Base-by-base conservation (phyloP, 2,888 invertebrate species). In the Cephus spinipes region DNA sequence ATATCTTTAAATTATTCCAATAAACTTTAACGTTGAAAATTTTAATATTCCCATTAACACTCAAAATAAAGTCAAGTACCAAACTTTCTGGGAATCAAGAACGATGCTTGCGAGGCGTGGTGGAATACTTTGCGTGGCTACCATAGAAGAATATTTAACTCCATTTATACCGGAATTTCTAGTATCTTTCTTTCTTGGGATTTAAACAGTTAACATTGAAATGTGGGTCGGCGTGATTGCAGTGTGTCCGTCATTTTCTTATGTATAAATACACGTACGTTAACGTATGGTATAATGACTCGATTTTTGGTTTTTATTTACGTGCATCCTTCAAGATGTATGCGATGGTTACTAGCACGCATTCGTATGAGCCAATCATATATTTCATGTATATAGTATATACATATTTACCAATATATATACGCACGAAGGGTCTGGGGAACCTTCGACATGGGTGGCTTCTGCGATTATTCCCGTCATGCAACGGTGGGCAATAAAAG, bases 381-480 rank as follows among this genome's bases (percentile, higher is more conserved):
- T 55, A 23, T 6, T 23, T 23, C 9, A 55, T 36, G 12, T 36
- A 9, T 23, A 9, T 55, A 15, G 35, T 12, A 35, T 35, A 55
- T 55, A 55, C 9, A 55, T 55, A 55, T 55, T 23, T 55, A 55
- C 23, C 6, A 55, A 55, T 55, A 23, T 55, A 55, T 23, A 71
- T 33, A 9, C 31, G 11, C 30, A 73, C 77, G 79, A 78, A 80
- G 79, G 78, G 73, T 69, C 76, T 74, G 34, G 69, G 79, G 81
- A 77, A 79, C 76, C 76, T 77, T 40, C 86, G 78, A 82, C 86
- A 87, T 87, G 90, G 90, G 90, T 90, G 90, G 89, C 85, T 82
- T 77, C 80, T 78, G 84, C 84, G 84, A 88, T 87, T 89, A 90
- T 90, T 90, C 90, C 83, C 85, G 87, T 90, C 90, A 87, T 89